Conservation (phyloP, 2,113 vertebrate genomes). For the Propithecus coquereli region DNA sequence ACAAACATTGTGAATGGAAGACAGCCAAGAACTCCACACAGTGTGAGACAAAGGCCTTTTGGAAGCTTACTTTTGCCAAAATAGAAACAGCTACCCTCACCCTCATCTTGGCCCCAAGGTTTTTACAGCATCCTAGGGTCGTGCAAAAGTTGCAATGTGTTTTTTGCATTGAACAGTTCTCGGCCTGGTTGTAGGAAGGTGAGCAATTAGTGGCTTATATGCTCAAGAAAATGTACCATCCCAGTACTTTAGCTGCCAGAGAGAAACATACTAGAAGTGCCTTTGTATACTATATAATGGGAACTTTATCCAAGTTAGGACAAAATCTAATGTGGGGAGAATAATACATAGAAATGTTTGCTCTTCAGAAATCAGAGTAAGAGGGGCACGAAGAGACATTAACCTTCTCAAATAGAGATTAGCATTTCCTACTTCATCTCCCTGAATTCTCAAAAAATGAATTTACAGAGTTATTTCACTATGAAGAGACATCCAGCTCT, state of each 20-base stretch:
- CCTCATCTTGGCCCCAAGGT: constrained; percentile 38
- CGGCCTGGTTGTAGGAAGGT: neutral
- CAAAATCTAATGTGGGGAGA: neutral
- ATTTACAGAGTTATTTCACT: constrained; percentile 22
- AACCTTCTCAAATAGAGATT: neutral
- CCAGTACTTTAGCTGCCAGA: constrained; percentile 1
- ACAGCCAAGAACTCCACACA: constrained; percentile 73
- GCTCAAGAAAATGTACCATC: neutral
- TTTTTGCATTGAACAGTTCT: constrained; percentile 45
- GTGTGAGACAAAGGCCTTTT: constrained; percentile 71
- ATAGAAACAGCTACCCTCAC: constrained; percentile 69
- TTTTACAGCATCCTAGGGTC: constrained; percentile 29
- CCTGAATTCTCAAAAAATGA: constrained; percentile 25
- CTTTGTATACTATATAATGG: neutral
- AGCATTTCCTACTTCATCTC: constrained; percentile 14
- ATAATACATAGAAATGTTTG: neutral
- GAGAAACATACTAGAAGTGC: neutral
- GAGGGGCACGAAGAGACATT: neutral
- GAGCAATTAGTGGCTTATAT: neutral
- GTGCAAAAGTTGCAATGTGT: constrained; percentile 12
- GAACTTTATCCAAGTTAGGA: neutral
- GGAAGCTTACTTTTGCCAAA: constrained; percentile 72
- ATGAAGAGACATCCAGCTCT: constrained; percentile 40
- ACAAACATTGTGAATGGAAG: constrained; percentile 71
- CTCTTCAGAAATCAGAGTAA: neutral